Conservation (phyloP, 1,140 invertebrate species). For the Bombus terrestris region DNA sequence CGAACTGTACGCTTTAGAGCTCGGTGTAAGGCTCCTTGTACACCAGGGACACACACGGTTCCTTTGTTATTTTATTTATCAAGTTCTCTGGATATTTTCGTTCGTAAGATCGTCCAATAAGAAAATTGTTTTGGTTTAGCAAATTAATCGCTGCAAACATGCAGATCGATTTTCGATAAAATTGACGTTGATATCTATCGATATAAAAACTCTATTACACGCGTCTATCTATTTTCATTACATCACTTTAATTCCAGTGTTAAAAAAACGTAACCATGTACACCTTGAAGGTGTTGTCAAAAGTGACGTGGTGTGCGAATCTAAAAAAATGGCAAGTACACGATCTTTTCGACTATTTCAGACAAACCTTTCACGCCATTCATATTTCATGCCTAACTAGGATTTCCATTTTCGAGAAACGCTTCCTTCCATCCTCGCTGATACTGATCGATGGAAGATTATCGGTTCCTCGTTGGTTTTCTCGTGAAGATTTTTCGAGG, state of each 20-base stretch:
- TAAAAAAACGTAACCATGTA: too few relatives aligned
- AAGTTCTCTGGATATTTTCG: too few relatives aligned
- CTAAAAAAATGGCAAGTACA: too few relatives aligned
- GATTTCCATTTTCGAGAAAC: constrained; percentile 45
- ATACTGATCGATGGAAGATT: constrained; percentile 83
- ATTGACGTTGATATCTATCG: not conserved
- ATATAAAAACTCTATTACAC: not conserved
- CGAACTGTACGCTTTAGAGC: not conserved
- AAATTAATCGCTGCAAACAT: too few relatives aligned
- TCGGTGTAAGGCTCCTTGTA: not conserved
- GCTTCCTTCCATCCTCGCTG: constrained; percentile 51
- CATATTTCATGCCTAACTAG: not conserved
- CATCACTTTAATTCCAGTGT: not conserved
- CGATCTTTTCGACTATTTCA: not conserved
- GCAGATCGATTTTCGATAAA: not conserved
- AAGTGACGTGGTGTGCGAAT: too few relatives aligned
- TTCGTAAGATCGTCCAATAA: too few relatives aligned
- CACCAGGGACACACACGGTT: too few relatives aligned
- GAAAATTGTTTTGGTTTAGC: not conserved
- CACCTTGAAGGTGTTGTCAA: too few relatives aligned
- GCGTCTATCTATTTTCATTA: not conserved
- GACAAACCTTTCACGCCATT: constrained; percentile 11
- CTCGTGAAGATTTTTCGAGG: constrained; percentile 51
- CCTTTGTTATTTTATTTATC: not conserved
- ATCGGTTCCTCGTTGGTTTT: constrained; percentile 75